Evolutionary conservation across 2,888 invertebrate species (phyloP), one percentile per base, ranked within the genome.

Genomic region (Noctua janthina): DNA sequence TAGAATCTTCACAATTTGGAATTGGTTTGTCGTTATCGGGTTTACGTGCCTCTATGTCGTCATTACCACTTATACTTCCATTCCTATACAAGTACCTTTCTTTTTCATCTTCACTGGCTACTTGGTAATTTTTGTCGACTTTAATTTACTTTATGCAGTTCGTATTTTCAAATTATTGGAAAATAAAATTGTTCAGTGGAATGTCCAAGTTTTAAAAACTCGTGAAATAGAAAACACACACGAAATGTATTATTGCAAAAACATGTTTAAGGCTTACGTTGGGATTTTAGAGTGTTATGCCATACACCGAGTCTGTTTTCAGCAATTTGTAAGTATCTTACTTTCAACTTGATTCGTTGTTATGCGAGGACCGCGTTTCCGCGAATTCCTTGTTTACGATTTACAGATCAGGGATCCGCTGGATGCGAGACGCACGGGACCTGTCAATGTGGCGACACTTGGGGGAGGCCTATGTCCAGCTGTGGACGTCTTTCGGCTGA

Each of bases 131-230:
- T 68, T 80, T 5, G 59, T 78, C 51, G 86, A 86, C 51, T 59
- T 66, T 10, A 78, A 82, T 73, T 68, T 82, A 11, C 20, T 80
- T 15, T 84, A 82, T 51, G 74, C 76, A 3, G 51, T 62, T 4
- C 49, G 78, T 39, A 11, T 70, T 1, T 69, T 84, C 0, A 70
- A 72, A 39, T 62, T 84, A 7, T 43, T 86, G 20, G 59, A 76
- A 56, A 20, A 72, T 39, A 82, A 78, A 64, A 39, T 80, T 8
- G 23, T 39, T 56, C 49, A 77, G 7, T 86, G 86, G 86, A 86
- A 78, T 56, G 15, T 20, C 13, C 35, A 78, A 20, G 39, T 56
- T 43, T 73, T 80, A 39, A 35, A 68, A 20, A 54, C 1, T 35
- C 8, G 43, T 10, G 1, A 49, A 70, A 46, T 68, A 35, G 43